These are phyloP conservation scores for Rhagonycha fulva DNA, from an alignment of 2,888 invertebrate species.

Conservation along the genomic window DNA sequence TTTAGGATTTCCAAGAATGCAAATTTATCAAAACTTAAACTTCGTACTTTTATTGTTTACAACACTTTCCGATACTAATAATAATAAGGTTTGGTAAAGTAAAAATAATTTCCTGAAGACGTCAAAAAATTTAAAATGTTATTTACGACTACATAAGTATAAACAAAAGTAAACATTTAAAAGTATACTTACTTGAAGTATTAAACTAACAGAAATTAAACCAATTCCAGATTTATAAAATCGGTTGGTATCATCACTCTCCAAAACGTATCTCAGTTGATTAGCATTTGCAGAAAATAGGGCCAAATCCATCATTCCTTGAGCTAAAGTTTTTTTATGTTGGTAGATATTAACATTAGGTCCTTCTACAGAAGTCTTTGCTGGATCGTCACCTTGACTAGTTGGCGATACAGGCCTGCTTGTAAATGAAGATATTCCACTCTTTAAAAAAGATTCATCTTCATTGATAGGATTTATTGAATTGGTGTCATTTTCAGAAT, in stretches of 20 bases:
- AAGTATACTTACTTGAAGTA: constrained; percentile 72
- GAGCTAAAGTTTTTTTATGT: constrained; percentile 87
- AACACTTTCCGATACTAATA: too few species aligned
- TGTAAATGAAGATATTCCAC: not conserved
- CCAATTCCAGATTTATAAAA: constrained; percentile 77
- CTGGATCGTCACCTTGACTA: constrained; percentile 9
- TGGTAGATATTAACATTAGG: constrained; percentile 86
- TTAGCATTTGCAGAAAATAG: constrained; percentile 88
- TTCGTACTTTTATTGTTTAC: too few species aligned
- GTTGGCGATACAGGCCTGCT: constrained; percentile 8
- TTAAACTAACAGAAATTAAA: constrained; percentile 75
- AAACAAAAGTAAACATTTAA: not conserved
- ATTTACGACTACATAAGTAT: too few species aligned
- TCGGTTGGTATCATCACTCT: constrained; percentile 69
- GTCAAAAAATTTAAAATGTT: too few species aligned
- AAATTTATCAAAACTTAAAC: too few species aligned
- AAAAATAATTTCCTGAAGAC: too few species aligned
- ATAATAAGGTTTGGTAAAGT: too few species aligned
- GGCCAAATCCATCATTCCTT: constrained; percentile 92
- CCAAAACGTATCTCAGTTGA: constrained; percentile 83
- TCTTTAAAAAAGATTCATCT: not conserved
- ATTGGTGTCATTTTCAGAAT: not conserved
- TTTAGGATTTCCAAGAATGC: too few species aligned
- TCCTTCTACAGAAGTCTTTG: constrained; percentile 35
- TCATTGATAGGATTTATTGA: too few species aligned